A percentile compares a stretch with the other conserved stretches of the same genome.
phyloP scores from a whole-genome alignment of 2,797 vertebrate genomes.

The Syncerus caffer region DNA sequence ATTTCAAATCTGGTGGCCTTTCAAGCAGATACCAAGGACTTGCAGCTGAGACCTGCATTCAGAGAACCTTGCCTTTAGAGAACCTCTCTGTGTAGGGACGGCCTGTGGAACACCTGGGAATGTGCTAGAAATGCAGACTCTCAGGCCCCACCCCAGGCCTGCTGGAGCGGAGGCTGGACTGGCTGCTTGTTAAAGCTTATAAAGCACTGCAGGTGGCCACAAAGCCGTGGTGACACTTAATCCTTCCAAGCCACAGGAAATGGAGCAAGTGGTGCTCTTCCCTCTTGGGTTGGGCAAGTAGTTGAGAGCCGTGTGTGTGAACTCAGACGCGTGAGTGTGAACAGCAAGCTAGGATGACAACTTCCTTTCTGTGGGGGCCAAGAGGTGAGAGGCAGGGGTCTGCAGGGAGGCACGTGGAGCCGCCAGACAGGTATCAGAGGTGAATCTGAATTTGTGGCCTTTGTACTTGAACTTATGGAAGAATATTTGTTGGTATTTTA shows the following conservation, averaged over 20 bases:
- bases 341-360: background rate
- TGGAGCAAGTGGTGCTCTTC: background rate
- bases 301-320: background rate
- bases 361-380: background rate
- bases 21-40: background rate
- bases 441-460: background rate
- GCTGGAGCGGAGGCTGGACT: background rate
- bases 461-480: background rate
- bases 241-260: background rate
- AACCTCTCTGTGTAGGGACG: background rate
- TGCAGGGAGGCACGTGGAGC: background rate
- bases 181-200: background rate
- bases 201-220: background rate
- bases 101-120: background rate
- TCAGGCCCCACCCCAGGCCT: background rate
- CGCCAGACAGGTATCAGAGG: background rate
- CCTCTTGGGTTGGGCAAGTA: background rate
- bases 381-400: background rate
- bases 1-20: background rate
- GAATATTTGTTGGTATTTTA: background rate
- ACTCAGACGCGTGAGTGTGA: background rate
- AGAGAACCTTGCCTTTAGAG: background rate
- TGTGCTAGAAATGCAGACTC: background rate
- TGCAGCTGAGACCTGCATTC: background rate
- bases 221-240: background rate